Percentiles rank a stretch among this genome's conserved stretches.
Conservation (phyloP, 2,113 vertebrate genomes). For the Pedetes capensis region DNA sequence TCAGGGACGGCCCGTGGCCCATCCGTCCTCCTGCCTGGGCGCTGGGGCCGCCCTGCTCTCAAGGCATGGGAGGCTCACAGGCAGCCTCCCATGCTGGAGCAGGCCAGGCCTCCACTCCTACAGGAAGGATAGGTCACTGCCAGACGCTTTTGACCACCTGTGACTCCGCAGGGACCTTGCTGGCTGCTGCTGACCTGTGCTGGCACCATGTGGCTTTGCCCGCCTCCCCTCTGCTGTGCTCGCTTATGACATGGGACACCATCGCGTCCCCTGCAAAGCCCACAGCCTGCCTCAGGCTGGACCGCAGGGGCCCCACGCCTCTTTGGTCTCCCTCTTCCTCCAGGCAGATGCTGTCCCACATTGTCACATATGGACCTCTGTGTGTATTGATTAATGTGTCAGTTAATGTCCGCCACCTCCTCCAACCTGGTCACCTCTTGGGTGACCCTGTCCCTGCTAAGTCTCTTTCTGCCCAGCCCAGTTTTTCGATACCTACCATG, state of each 20-base stretch:
- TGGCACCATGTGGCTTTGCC: fast-evolving
- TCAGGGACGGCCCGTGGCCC: fast-evolving
- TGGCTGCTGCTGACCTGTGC: background rate
- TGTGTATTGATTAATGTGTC: background rate
- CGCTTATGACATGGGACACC: background rate
- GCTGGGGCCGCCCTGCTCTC: too few relatives aligned
- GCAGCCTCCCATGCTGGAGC: background rate
- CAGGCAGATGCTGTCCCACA: fast-evolving
- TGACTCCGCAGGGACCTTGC: too few relatives aligned
- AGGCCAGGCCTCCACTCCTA: background rate
- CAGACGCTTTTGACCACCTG: fast-evolving
- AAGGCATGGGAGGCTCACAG: fast-evolving
- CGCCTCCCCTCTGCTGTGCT: background rate
- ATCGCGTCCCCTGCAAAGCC: background rate
- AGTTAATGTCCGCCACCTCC: fast-evolving
- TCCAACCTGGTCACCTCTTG: background rate
- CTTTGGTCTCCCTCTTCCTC: background rate
- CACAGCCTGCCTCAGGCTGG: background rate
- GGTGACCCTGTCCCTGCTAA: background rate
- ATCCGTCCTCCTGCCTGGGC: too few relatives aligned
- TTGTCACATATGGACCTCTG: background rate
- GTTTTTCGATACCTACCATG: background rate
- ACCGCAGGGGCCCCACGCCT: fast-evolving
- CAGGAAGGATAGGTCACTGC: fast-evolving
- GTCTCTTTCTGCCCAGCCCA: background rate